These are phyloP conservation scores for Cynopterus sphinx DNA, from an alignment of 2,797 vertebrate species.

Conservation along the genomic window DNA sequence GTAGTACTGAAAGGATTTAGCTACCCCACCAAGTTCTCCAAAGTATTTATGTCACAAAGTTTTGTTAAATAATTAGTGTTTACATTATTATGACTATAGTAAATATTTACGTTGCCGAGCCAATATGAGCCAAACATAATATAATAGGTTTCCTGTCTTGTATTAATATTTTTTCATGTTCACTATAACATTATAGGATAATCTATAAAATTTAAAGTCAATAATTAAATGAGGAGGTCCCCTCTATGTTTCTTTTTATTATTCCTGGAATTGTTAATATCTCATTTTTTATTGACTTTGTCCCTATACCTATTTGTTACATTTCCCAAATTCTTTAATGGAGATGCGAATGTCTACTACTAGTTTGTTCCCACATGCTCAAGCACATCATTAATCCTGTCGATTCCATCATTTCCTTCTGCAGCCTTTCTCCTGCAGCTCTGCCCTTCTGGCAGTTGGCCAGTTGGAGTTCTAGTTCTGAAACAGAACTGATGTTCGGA, in stretches of 20 bases:
- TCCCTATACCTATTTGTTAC: neutral
- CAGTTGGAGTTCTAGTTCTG: neutral
- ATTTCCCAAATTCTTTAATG: neutral
- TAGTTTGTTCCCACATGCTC: neutral
- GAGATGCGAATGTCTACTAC: no score
- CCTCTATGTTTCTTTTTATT: neutral
- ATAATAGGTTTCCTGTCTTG: neutral
- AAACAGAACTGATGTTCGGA: neutral
- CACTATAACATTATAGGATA: neutral
- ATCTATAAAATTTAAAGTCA: neutral
- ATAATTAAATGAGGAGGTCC: neutral
- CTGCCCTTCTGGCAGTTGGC: neutral
- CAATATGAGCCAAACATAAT: neutral
- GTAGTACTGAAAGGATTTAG: neutral
- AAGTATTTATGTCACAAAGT: neutral
- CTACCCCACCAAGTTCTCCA: neutral
- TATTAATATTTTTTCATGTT: neutral
- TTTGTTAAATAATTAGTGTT: neutral
- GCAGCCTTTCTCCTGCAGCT: neutral
- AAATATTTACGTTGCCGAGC: neutral
- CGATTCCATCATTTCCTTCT: neutral
- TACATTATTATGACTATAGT: neutral
- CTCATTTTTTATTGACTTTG: neutral
- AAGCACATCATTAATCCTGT: neutral
- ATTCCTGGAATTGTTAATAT: neutral